Base-by-base conservation (phyloP, 2,888 invertebrate genomes). In the Torymus aiolomorphi region DNA sequence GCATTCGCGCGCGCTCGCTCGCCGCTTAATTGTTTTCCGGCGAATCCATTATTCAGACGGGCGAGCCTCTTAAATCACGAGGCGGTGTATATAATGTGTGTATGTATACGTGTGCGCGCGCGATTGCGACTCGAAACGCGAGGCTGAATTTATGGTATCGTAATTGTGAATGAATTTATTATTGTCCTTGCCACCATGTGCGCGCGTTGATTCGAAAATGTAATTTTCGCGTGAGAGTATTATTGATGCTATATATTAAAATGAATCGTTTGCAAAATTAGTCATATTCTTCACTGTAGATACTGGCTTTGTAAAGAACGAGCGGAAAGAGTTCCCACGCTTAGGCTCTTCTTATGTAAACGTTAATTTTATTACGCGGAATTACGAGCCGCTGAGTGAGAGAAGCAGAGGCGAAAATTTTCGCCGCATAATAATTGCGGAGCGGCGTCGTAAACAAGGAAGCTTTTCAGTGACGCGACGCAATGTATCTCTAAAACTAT, bases 1-100 rank as follows among this genome's bases (percentile, higher is more conserved):
- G 61, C 61, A 66, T 63, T 69, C 51, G 54, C 31, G 42, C 66
- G 2, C 18, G 20, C 20, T 59, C 31, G 14, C 18, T 4, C 52
- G 12, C 72, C 57, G 65, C 57, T 71, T 77, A 67, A 77, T 77
- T 77, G 49, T 77, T 77, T 77, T 52, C 63, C 31, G 13, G 74
- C 11, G 59, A 52, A 16, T 61, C 24, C 57, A 75, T 75, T 75
- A 59, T 75, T 75, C 67, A 42, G 5, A 73, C n/a, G 13, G n/a
- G 11, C n/a, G 63, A 10, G 42, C 12, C 20, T 42, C 20, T 70
- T 76, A 70, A 76, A 76, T 76, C 76, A 70, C 18, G 51, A 67
- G 62, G 20, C 62, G 14, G 42, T 42, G 8, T 42, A 42, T 42
- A 42, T 42, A 42, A 42, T 42, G 8, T 31, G 8, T 31, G 8